Base-by-base conservation (phyloP, 2,888 invertebrate genomes). In the Parnassius mnemosyne region DNA sequence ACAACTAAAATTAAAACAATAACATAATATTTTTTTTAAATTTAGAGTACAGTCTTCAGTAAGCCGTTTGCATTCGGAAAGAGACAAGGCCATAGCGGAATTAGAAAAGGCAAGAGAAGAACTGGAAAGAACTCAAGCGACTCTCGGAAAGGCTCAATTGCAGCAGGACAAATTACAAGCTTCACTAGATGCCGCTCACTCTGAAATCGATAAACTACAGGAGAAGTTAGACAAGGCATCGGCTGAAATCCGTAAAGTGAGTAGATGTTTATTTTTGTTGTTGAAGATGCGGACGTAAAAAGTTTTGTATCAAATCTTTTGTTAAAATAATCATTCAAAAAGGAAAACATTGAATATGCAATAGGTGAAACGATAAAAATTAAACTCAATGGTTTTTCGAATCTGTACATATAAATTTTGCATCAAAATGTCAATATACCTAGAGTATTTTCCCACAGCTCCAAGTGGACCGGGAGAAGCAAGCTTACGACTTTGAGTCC, bases 121-220 rank as follows among this genome's bases (percentile, higher is more conserved):
- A 85, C 92, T 97, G 76, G 97, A 97, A 87, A 93, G 97, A 68
- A 95, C 96, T 41, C 97, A 97, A 84, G 96, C 96, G 42, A 97
- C 97, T 56, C 94, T 97, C 63, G 97, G 97, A 80, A 98, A 97
- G 87, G 95, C 97, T 65, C 97, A 98, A 86, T 91, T 97, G 63
- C 97, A 97, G 79, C 97, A 97, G 80, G 98, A 98, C 87, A 98
- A 98, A 86, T 91, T 97, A 60, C 97, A 98, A 86, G 96, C 96
- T 69, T 92, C 96, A 11, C 92, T 97, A 71, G 98, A 98, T 87
- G 95, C 97, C 78, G 96, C 97, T 20, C 97, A 98, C 84, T 96
- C 96, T 60, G 97, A 97, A 81, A 95, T 96, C 59, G 97, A 98
- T 83, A 96, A 97, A 78, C 90, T 97, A 60, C 97, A 97, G 84